A percentile compares a stretch with the other conserved stretches of the same genome.
phyloP scores from a whole-genome alignment of 2,888 invertebrate species.

The Flexamia atlantica region DNA sequence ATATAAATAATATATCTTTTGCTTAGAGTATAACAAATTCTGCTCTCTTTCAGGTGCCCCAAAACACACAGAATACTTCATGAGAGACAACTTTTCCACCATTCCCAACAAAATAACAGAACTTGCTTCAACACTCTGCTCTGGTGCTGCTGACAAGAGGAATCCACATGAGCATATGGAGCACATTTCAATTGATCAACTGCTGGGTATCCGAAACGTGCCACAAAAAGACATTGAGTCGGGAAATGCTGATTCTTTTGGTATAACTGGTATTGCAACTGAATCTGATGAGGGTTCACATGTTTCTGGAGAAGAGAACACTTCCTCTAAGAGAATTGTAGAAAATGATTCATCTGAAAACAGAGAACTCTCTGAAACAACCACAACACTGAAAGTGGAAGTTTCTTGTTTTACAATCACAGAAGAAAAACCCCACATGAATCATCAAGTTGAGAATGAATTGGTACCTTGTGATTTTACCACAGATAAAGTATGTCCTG shows the following conservation, averaged over 20 bases:
- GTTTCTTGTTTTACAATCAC: not conserved
- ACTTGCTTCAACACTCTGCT: not conserved
- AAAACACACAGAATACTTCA: conserved; percentile 71
- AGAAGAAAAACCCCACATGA: not conserved
- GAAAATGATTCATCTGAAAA: not conserved
- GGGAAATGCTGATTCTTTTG: not conserved
- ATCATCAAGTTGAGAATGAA: not conserved
- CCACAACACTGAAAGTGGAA: not conserved
- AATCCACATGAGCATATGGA: not conserved
- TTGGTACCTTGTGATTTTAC: too few relatives aligned
- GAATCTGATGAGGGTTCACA: not conserved
- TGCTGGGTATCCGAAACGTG: not conserved
- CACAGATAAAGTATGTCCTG: not conserved
- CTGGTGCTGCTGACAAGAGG: not conserved
- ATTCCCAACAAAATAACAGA: conserved; percentile 33
- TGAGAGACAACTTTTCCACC: conserved; percentile 53
- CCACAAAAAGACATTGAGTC: not conserved
- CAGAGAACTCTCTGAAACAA: not conserved
- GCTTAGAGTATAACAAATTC: too few relatives aligned
- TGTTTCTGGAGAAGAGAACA: not conserved
- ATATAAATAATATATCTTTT: too few relatives aligned
- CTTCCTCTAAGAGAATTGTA: not conserved
- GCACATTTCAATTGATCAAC: not conserved
- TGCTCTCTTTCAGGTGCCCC: conserved; percentile 66
- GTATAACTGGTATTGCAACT: not conserved